Conservation (phyloP, 2,888 invertebrate genomes). For the Phyto melanocephala region DNA sequence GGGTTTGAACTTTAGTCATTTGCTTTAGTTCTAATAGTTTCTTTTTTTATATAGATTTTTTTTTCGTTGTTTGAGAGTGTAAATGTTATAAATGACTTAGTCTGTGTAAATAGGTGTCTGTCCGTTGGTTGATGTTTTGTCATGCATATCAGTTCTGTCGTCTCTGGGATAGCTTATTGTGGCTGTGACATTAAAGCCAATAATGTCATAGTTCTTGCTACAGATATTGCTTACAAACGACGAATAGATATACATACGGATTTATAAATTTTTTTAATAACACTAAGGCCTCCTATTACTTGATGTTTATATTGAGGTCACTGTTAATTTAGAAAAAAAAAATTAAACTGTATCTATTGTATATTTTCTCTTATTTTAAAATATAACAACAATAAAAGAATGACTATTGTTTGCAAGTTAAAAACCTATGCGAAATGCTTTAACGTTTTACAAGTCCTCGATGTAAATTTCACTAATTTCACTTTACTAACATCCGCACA, state of each 20-base stretch:
- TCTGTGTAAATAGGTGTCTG: conserved; percentile 36
- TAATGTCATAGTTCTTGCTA: conserved; percentile 55
- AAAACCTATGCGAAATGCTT: too few species aligned
- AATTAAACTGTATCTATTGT: too few species aligned
- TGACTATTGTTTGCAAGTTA: too few species aligned
- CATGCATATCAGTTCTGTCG: conserved; percentile 23
- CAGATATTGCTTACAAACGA: conserved; percentile 35
- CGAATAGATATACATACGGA: neutral
- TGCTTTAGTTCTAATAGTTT: conserved; percentile 32
- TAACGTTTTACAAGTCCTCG: too few species aligned
- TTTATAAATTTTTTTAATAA: neutral
- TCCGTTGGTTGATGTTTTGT: conserved; percentile 28
- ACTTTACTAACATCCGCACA: neutral
- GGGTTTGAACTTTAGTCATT: conserved; percentile 37
- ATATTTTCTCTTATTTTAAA: too few species aligned
- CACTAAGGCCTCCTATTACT: conserved; percentile 2
- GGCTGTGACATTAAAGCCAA: conserved; percentile 59
- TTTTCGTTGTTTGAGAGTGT: conserved; percentile 37
- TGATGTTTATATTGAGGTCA: too few species aligned
- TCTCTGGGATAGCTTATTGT: conserved; percentile 48
- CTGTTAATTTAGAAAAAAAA: too few species aligned
- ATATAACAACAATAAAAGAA: too few species aligned
- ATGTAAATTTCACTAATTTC: conserved; percentile 28
- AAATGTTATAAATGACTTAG: conserved; percentile 59
- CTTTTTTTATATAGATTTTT: conserved; percentile 46